Conservation (phyloP, 2,888 invertebrate genomes). For the Apeira syringaria region DNA sequence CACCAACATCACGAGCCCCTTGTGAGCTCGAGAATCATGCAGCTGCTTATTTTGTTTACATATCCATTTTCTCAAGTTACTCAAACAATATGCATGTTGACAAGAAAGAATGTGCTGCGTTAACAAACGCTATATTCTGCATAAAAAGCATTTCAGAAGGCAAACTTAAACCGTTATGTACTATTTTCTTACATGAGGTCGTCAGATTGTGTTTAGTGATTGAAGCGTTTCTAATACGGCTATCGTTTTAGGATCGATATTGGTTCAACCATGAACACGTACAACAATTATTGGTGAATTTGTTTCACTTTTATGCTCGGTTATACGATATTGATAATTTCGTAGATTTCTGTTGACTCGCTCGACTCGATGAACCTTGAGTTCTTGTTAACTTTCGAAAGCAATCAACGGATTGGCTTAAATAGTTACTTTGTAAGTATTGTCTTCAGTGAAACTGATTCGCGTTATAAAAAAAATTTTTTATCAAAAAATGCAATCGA, state of each 20-base stretch:
- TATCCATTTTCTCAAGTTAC: constrained; percentile 45
- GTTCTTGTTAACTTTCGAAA: no score
- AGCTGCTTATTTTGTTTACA: constrained; percentile 45
- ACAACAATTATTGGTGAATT: not conserved
- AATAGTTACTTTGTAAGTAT: no score
- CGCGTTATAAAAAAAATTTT: no score
- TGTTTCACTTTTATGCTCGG: constrained; percentile 5
- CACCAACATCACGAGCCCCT: constrained; percentile 25
- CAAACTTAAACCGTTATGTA: not conserved
- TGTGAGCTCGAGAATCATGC: constrained; percentile 40
- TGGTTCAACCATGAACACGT: not conserved
- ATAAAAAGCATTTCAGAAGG: constrained; percentile 4
- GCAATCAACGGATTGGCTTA: no score
- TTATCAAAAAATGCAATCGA: no score
- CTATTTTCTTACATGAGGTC: constrained; percentile 11
- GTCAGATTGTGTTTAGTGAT: constrained; percentile 23
- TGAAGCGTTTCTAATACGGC: constrained; percentile 8
- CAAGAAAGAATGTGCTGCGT: constrained; percentile 24
- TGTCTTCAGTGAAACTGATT: no score
- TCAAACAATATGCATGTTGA: constrained; percentile 18
- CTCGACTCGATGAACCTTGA: no score
- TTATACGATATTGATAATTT: constrained; percentile 3
- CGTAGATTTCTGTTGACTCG: no score
- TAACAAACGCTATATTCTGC: constrained; percentile 13
- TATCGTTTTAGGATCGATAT: constrained; percentile 12